Conservation (phyloP, 2,797 vertebrate species). For the Orestias chungarensis region DNA sequence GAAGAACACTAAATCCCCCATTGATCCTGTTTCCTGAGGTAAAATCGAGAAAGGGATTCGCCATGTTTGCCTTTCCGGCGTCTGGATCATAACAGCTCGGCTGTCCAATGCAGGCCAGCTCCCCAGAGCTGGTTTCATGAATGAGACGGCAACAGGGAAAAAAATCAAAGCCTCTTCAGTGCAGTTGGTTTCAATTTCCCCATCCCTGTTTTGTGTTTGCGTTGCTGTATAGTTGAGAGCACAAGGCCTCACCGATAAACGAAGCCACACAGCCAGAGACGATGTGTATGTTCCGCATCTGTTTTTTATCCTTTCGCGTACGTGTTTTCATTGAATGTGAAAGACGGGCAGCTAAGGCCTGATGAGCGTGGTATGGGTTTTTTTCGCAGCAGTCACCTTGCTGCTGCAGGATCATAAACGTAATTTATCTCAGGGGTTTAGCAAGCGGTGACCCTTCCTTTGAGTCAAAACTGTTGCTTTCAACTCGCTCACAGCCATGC, state of each 20-base stretch:
- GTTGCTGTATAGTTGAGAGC: slow-evolving; percentile 34
- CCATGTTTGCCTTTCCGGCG: slow-evolving; percentile 63
- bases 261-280: slow-evolving; percentile 55
- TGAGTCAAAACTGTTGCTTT: slow-evolving; percentile 23
- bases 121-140: slow-evolving; percentile 36
- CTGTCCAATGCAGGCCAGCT: slow-evolving; percentile 51
- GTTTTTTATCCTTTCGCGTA: slow-evolving; percentile 54
- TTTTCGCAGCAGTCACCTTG: slow-evolving; percentile 36
- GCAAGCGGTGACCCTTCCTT: slow-evolving; percentile 15
- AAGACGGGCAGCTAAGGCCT: slow-evolving; percentile 31
- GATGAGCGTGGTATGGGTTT: slow-evolving; percentile 44
- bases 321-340: slow-evolving; percentile 45
- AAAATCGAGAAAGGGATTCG: slow-evolving; percentile 66
- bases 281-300: slow-evolving; percentile 59
- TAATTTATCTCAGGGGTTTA: slow-evolving; percentile 18
- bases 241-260: slow-evolving; percentile 61
- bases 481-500: neutral
- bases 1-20: slow-evolving; percentile 64
- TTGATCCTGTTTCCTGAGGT: slow-evolving; percentile 72
- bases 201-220: slow-evolving; percentile 54
- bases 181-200: slow-evolving; percentile 77
- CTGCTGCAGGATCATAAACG: slow-evolving; percentile 33
- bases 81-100: slow-evolving; percentile 49
- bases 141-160: slow-evolving; percentile 44
- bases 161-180: slow-evolving; percentile 50